phyloP scores from a whole-genome alignment of 2,113 vertebrate species.

The Edolisoma coerulescens region DNA sequence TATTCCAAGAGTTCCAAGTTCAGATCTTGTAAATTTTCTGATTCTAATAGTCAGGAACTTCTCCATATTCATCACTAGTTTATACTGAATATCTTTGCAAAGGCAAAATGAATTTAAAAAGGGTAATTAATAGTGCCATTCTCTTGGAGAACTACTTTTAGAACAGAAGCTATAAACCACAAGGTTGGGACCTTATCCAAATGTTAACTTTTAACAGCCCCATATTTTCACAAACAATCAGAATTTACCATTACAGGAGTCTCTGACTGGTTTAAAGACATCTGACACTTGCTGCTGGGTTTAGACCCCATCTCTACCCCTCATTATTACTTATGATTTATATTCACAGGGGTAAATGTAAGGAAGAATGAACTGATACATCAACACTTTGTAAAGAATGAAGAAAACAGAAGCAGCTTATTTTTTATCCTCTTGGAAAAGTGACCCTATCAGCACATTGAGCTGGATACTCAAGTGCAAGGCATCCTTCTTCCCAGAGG shows the following conservation, averaged over 20 bases:
- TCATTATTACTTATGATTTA: not conserved
- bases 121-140: not conserved
- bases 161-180: not conserved
- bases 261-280: not conserved
- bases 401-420: not conserved
- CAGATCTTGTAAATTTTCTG: not conserved
- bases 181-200: not conserved
- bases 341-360: not conserved
- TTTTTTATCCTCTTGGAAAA: not conserved
- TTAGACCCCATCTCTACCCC: not conserved
- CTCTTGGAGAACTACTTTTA: not conserved
- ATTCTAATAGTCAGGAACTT: not conserved
- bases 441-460: not conserved
- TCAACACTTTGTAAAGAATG: not conserved
- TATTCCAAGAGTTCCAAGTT: not conserved
- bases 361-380: not conserved
- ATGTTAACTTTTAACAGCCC: not conserved
- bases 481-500: not conserved
- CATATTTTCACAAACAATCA: not conserved
- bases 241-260: not conserved
- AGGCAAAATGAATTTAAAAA: not conserved
- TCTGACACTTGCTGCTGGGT: rapidly evolving
- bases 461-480: not conserved
- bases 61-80: not conserved
- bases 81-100: not conserved